Evolutionary conservation across 1,140 invertebrate species (phyloP).

Genomic region (Neotoxoptera formosana): DNA sequence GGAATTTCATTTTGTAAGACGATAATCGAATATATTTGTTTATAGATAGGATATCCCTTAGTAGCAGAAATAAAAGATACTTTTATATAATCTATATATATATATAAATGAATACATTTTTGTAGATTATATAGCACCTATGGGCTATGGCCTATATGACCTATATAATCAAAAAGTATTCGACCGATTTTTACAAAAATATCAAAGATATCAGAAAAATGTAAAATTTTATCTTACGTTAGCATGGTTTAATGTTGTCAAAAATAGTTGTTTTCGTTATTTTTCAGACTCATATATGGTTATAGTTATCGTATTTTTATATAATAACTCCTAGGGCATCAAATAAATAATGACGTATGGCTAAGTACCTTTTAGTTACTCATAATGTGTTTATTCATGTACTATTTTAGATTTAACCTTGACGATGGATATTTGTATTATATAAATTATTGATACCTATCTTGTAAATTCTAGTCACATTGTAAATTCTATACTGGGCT

Average conservation of each 20-base stretch:
- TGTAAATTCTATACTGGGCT: neutral
- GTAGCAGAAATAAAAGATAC: no score
- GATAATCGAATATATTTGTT: no score
- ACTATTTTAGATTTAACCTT: neutral
- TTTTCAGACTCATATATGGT: neutral
- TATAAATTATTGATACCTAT: neutral
- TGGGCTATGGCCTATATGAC: no score
- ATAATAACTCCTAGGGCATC: neutral
- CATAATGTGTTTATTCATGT: neutral
- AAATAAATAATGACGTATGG: neutral
- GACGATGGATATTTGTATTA: neutral
- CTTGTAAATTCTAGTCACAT: neutral
- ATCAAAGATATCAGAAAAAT: no score
- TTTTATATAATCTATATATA: no score
- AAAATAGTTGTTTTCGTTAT: neutral
- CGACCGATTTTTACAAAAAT: no score
- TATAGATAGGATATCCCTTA: no score
- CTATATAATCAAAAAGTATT: no score
- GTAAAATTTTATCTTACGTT: neutral
- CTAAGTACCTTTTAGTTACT: conserved; percentile 10
- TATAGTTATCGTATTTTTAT: conserved; percentile 6
- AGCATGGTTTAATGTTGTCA: neutral
- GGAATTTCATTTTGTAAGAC: no score
- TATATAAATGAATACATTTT: no score
- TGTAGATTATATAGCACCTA: no score